Conservation (phyloP, 2,797 vertebrate genomes). For the Syngnathus acus region DNA sequence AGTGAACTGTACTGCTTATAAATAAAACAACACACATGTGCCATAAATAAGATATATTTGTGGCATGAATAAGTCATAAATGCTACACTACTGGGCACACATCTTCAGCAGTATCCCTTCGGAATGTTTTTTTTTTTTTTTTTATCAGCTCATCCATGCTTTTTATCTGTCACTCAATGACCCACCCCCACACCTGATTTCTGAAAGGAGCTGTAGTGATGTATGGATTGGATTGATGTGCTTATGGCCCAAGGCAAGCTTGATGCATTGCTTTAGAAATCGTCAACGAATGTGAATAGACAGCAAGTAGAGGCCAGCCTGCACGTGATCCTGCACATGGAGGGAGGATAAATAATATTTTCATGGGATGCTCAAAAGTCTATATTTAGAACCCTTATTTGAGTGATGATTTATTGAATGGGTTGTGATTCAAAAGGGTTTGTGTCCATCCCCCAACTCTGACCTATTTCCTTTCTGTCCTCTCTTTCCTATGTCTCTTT, state of each 20-base stretch:
- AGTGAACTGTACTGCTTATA: constrained; percentile 31
- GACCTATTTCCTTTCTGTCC: constrained; percentile 43
- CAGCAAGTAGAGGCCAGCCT: constrained; percentile 14
- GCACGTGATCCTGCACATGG: constrained; percentile 12
- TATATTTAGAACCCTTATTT: constrained; percentile 46
- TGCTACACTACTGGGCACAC: constrained; percentile 19
- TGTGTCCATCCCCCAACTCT: constrained; percentile 29
- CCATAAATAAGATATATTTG: constrained; percentile 59
- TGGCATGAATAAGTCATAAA: constrained; percentile 53
- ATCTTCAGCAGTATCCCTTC: constrained; percentile 15
- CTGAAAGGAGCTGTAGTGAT: constrained; percentile 15
- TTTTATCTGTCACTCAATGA: constrained; percentile 14
- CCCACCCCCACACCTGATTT: constrained; percentile 4
- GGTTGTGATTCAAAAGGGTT: constrained; percentile 20
- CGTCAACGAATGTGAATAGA: constrained; percentile 9
- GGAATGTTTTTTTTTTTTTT: constrained; percentile 4
- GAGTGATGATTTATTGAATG: constrained; percentile 51
- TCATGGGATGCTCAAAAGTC: constrained; percentile 25
- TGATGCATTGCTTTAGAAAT: constrained; percentile 2
- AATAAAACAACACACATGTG: constrained; percentile 39
- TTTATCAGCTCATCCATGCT: constrained; percentile 14
- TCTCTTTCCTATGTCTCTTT: constrained; percentile 45
- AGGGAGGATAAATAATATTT: constrained; percentile 15
- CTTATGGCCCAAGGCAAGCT: constrained; percentile 11
- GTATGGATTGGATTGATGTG: constrained; percentile 13